Evolutionary conservation across 2,888 invertebrate species (phyloP).

Genomic region (Corythucha ciliata): DNA sequence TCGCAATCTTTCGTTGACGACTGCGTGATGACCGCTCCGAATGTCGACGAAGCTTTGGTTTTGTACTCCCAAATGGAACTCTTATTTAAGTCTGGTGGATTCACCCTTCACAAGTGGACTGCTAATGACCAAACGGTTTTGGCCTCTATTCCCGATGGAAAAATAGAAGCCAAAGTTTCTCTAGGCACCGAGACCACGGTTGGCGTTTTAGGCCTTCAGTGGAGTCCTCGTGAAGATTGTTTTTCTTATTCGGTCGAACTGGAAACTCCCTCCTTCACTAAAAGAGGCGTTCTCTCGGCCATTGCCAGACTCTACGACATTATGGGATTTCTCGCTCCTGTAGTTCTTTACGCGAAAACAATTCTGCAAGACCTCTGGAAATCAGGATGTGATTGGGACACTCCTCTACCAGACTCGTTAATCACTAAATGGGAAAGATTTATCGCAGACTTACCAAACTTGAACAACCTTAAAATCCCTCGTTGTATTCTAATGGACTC

Average conservation of each 20-base stretch:
- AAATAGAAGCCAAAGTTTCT: too few relatives aligned
- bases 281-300: constrained; percentile 16
- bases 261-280: constrained; percentile 1
- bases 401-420: background rate
- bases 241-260: constrained; percentile 10
- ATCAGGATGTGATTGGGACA: constrained; percentile 15
- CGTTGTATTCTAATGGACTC: background rate
- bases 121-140: background rate
- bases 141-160: constrained; percentile 28
- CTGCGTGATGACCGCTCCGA: background rate
- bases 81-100: background rate
- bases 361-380: constrained; percentile 20
- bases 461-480: constrained; percentile 10
- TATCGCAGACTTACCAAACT: constrained; percentile 7
- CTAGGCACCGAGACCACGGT: too few relatives aligned
- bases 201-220: constrained; percentile 22
- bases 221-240: constrained; percentile 11
- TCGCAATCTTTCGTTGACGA: background rate
- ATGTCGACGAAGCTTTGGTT: background rate
- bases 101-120: background rate
- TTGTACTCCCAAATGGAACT: background rate
- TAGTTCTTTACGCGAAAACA: constrained; percentile 10
- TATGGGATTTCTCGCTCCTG: constrained; percentile 16
- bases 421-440: constrained; percentile 11
- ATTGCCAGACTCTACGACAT: constrained; percentile 17